Evolutionary conservation across 1,140 invertebrate species (phyloP).

Genomic region (Anthonomus grandis): DNA sequence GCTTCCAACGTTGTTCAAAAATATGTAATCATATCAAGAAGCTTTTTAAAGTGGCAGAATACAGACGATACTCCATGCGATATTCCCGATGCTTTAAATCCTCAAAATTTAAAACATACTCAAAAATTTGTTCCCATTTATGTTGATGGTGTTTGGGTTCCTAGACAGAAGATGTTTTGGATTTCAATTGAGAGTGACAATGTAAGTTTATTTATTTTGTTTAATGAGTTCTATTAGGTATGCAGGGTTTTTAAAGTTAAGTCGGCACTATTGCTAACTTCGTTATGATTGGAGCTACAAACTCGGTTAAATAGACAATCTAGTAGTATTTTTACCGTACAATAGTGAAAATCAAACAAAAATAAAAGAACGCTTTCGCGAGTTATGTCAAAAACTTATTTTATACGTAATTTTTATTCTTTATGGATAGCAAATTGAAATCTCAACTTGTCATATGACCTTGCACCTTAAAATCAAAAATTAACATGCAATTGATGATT

Average conservation of each 20-base stretch:
- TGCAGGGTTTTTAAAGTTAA: no score
- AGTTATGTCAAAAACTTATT: no score
- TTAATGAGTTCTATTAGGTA: constrained; percentile 1
- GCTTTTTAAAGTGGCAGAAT: constrained; percentile 63
- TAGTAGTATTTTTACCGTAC: neutral
- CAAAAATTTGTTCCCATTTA: constrained; percentile 59
- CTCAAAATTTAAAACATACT: constrained; percentile 54
- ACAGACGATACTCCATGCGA: constrained; percentile 42
- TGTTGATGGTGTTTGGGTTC: constrained; percentile 54
- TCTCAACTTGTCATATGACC: no score
- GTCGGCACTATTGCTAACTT: no score
- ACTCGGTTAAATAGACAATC: no score
- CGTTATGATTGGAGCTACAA: no score
- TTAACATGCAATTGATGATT: no score
- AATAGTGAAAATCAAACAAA: no score
- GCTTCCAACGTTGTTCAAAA: constrained; percentile 48
- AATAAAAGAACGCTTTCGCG: no score
- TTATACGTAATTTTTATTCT: no score
- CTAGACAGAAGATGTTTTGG: constrained; percentile 65
- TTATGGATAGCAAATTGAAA: no score
- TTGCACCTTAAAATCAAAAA: no score
- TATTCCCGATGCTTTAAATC: constrained; percentile 46
- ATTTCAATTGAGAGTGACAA: constrained; percentile 58
- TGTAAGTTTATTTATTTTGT: constrained; percentile 49
- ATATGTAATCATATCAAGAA: constrained; percentile 60